These are phyloP conservation scores for Drosophila kikkawai DNA, from an alignment of 1,140 invertebrate species.

Conservation along the genomic window DNA sequence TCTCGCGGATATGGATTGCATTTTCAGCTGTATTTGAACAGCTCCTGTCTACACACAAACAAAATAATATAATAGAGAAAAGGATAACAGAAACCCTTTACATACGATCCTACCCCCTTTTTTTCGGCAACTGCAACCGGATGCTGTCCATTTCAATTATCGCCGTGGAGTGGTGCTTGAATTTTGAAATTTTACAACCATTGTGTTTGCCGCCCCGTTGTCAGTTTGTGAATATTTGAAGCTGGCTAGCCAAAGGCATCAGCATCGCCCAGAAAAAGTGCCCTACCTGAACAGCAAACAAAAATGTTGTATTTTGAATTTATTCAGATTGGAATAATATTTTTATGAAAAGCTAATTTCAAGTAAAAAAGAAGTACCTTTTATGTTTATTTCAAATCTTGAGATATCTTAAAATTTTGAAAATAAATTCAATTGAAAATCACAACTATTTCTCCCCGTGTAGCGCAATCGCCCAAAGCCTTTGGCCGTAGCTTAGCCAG, in stretches of 20 bases:
- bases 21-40: conserved; percentile 2
- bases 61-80: neutral
- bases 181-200: conserved; percentile 77
- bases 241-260: conserved; percentile 40
- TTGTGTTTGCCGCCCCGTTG: conserved; percentile 49
- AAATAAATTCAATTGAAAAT: neutral
- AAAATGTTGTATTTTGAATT: neutral
- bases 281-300: conserved; percentile 1
- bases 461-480: conserved; percentile 20
- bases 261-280: conserved; percentile 1
- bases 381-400: neutral
- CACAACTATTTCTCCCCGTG: neutral
- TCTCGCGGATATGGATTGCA: conserved; percentile 5
- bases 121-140: conserved; percentile 62
- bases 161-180: conserved; percentile 75
- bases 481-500: conserved; percentile 34
- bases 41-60: conserved; percentile 8
- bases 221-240: conserved; percentile 75
- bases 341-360: no score
- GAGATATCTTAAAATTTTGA: neutral
- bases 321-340: neutral
- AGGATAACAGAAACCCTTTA: conserved; percentile 6
- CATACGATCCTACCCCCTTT: conserved; percentile 30
- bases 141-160: conserved; percentile 83
- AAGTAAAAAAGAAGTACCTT: no score